Percentiles rank a stretch among this genome's conserved stretches.
phyloP scores from a whole-genome alignment of 2,888 invertebrate species.

The Aromia moschata region DNA sequence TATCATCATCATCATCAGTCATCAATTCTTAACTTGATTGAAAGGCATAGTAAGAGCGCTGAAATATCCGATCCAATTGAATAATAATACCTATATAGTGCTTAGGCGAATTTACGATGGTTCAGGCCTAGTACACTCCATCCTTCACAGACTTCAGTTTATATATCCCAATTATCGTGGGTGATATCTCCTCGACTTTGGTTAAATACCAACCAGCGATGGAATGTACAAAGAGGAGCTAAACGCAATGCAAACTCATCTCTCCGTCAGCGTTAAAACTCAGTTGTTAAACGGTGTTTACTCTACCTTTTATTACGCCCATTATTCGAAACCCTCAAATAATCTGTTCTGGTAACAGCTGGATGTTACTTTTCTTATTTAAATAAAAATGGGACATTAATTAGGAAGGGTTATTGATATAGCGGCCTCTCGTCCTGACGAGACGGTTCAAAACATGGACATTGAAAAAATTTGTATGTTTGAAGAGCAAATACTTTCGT shows the following conservation, averaged over 20 bases:
- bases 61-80: too few species aligned
- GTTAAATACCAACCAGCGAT: conserved; percentile 22
- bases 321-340: conserved; percentile 21
- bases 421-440: too few species aligned
- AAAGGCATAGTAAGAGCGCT: too few species aligned
- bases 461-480: too few species aligned
- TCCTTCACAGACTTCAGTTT: conserved; percentile 12
- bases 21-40: too few species aligned
- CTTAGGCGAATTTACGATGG: background rate
- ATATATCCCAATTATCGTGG: conserved; percentile 27
- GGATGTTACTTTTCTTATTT: conserved; percentile 21
- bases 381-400: conserved; percentile 15
- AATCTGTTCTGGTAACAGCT: conserved; percentile 16
- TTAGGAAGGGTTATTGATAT: too few species aligned
- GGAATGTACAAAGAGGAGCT: conserved; percentile 39
- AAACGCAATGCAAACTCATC: conserved; percentile 34
- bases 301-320: conserved; percentile 35
- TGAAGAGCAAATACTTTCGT: too few species aligned
- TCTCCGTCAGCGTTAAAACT: conserved; percentile 35
- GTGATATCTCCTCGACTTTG: conserved; percentile 25
- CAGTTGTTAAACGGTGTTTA: conserved; percentile 38
- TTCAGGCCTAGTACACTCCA: background rate
- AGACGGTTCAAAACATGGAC: too few species aligned
- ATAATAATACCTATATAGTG: too few species aligned
- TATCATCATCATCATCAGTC: too few species aligned